Evolutionary conservation across 2,113 vertebrate species (phyloP).

Genomic region (Mugil cephalus): DNA sequence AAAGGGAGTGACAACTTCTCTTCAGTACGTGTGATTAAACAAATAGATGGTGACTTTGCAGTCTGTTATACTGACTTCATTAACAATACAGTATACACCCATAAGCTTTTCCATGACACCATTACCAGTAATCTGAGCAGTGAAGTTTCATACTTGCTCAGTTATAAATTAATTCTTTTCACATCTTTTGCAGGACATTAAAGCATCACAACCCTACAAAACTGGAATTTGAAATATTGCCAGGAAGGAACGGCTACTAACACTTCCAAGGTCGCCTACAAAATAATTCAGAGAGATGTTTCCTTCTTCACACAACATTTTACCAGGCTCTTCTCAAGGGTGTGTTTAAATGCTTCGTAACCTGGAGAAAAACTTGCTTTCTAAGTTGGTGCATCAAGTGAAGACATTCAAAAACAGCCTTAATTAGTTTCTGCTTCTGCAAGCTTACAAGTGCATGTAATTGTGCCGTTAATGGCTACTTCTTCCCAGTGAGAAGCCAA

Average conservation of each 20-base stretch:
- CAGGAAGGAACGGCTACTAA: background rate
- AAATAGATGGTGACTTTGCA: constrained; percentile 28
- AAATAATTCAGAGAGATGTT: constrained; percentile 27
- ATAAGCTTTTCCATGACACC: constrained; percentile 39
- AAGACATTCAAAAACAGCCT: constrained; percentile 68
- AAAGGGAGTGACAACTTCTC: constrained; percentile 24
- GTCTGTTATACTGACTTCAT: constrained; percentile 29
- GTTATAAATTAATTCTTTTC: background rate
- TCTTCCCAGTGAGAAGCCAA: constrained; percentile 49
- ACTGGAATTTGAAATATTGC: constrained; percentile 1
- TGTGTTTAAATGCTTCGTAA: constrained; percentile 40
- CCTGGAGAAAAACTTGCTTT: constrained; percentile 43
- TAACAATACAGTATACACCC: constrained; percentile 31
- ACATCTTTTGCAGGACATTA: constrained; percentile 31
- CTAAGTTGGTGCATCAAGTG: constrained; percentile 44
- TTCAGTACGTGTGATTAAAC: constrained; percentile 22
- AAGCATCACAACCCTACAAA: constrained; percentile 3
- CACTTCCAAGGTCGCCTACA: constrained; percentile 35
- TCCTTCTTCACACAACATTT: background rate
- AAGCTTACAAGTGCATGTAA: constrained; percentile 66
- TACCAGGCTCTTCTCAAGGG: constrained; percentile 27
- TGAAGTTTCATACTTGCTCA: constrained; percentile 30
- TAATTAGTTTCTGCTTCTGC: constrained; percentile 73
- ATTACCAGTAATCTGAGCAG: constrained; percentile 42
- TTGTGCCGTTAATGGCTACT: constrained; percentile 69